Conservation (phyloP, 2,113 vertebrate genomes). For the Cyanoliseus patagonus region DNA sequence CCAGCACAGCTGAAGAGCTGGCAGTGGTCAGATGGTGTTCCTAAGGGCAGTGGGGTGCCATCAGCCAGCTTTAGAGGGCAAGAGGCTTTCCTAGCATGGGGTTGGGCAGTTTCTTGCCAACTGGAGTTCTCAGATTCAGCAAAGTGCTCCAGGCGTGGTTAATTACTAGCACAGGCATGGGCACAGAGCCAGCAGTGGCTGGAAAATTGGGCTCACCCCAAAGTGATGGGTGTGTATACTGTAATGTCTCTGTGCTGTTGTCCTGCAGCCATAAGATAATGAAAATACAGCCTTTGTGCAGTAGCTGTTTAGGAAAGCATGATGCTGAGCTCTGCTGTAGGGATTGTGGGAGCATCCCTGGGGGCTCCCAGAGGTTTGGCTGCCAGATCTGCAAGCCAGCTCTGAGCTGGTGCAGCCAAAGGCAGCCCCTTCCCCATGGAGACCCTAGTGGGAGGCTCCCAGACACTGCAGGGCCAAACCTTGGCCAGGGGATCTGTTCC, state of each 20-base stretch:
- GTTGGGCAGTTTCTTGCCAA: background rate
- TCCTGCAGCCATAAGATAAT: background rate
- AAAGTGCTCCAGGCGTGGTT: background rate
- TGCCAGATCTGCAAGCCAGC: background rate
- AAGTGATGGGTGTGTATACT: background rate
- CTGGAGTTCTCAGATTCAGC: background rate
- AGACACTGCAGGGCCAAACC: background rate
- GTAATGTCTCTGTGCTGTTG: background rate
- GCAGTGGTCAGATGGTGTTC: background rate
- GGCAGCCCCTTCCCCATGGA: rapidly evolving
- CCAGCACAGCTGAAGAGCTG: background rate
- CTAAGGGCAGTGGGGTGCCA: background rate
- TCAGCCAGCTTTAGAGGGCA: background rate
- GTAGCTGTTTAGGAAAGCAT: background rate
- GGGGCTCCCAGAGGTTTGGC: rapidly evolving
- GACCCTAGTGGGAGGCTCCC: background rate
- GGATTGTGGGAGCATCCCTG: background rate
- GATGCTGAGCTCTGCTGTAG: background rate
- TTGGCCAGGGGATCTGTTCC: background rate
- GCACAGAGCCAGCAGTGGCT: background rate
- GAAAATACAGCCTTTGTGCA: background rate
- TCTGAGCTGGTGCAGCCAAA: background rate
- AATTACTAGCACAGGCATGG: background rate
- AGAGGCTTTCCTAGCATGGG: background rate
- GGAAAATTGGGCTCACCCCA: background rate